phyloP scores from a whole-genome alignment of 2,797 vertebrate species.

The Petrocephalus schoutedeni region DNA sequence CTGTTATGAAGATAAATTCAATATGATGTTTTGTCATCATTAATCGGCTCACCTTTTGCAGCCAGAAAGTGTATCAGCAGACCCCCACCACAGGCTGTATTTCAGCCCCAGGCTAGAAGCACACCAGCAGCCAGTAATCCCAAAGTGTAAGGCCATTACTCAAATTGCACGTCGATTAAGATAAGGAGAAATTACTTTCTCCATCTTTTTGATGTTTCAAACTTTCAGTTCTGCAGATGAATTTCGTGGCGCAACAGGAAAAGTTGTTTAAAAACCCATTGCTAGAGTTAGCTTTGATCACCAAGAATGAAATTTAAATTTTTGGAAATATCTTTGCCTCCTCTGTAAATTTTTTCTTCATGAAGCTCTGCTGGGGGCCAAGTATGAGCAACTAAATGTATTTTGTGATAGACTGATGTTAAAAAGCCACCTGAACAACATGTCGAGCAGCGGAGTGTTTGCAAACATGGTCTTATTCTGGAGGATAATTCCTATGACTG shows the following conservation, averaged over 20 bases:
- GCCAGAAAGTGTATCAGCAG: not conserved
- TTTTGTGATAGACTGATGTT: not conserved
- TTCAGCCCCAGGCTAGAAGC: not conserved
- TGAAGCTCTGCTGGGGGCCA: not conserved
- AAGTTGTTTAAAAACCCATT: conserved; percentile 5
- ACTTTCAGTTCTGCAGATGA: conserved; percentile 55
- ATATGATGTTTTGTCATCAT: conserved; percentile 69
- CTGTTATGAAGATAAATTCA: conserved; percentile 63
- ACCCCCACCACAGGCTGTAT: not conserved
- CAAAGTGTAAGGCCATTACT: conserved; percentile 74
- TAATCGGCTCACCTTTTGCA: conserved; percentile 54
- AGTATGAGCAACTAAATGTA: not conserved
- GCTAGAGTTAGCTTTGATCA: conserved; percentile 57
- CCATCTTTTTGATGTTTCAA: conserved; percentile 70
- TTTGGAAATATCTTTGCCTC: not conserved
- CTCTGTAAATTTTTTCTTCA: not conserved
- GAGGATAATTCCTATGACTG: not conserved
- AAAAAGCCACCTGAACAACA: not conserved
- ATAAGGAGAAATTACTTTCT: conserved; percentile 75
- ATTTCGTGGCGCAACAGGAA: conserved; percentile 45
- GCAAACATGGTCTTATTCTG: not conserved
- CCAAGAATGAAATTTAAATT: not conserved
- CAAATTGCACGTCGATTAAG: conserved; percentile 75
- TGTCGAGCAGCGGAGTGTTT: not conserved
- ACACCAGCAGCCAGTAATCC: conserved; percentile 47